A percentile compares a stretch with the other conserved stretches of the same genome.
Conservation (phyloP, 1,140 invertebrate genomes). For the Lepidurus apus region DNA sequence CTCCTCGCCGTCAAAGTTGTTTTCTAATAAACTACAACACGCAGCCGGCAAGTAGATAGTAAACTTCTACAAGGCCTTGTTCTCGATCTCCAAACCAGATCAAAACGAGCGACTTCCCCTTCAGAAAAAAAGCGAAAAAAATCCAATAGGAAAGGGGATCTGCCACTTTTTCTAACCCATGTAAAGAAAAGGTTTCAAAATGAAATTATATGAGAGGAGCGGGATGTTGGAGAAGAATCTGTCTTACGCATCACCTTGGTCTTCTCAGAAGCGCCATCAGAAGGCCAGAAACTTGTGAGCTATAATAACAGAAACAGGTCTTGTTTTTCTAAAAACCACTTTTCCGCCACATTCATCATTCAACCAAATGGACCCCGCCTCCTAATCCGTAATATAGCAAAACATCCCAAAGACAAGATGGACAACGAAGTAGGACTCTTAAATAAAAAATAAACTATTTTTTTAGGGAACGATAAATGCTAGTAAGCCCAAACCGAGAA, state of each 20-base stretch:
- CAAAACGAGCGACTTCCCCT: too few relatives aligned
- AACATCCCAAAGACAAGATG: background rate
- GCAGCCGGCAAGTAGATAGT: background rate
- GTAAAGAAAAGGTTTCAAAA: background rate
- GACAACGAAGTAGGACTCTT: background rate
- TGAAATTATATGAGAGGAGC: too few relatives aligned
- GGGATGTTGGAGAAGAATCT: background rate
- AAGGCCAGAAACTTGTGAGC: background rate
- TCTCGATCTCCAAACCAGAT: background rate
- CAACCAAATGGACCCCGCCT: background rate
- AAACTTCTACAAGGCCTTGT: background rate
- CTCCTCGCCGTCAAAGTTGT: background rate
- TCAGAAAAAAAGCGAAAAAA: too few relatives aligned
- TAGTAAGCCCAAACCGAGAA: too few relatives aligned
- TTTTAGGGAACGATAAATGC: too few relatives aligned
- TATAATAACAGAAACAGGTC: background rate
- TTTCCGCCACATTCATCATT: constrained; percentile 18
- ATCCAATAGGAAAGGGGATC: too few relatives aligned
- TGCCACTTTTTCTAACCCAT: background rate
- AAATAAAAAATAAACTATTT: too few relatives aligned
- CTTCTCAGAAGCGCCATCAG: background rate
- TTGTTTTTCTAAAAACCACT: background rate
- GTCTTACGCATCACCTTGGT: background rate
- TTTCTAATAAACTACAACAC: background rate
- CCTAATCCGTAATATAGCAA: background rate